These are phyloP conservation scores for Siphlonurus alternatus DNA, from an alignment of 2,888 invertebrate genomes.

Conservation along the genomic window DNA sequence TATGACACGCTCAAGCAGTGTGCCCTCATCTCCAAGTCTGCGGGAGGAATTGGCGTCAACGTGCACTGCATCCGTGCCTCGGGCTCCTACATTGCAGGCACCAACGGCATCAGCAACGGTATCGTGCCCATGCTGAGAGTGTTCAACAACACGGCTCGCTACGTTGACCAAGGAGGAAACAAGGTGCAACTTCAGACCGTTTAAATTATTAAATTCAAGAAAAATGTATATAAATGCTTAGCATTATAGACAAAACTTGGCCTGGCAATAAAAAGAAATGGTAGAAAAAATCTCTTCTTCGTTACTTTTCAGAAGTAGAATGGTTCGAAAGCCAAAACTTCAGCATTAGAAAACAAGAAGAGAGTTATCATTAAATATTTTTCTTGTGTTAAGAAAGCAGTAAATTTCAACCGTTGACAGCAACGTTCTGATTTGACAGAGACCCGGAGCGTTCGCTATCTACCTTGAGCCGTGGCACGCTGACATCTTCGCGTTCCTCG, in stretches of 20 bases:
- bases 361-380: too few relatives aligned
- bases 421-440: conserved; percentile 22
- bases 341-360: too few relatives aligned
- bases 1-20: conserved; percentile 83
- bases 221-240: background rate
- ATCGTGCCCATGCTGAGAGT: conserved; percentile 90
- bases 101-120: conserved; percentile 89
- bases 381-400: background rate
- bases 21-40: conserved; percentile 89
- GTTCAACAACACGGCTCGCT: conserved; percentile 88
- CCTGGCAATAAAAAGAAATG: too few relatives aligned
- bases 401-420: background rate
- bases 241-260: background rate
- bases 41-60: conserved; percentile 94
- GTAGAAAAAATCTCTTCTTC: too few relatives aligned
- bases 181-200: conserved; percentile 32
- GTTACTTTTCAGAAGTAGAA: too few relatives aligned
- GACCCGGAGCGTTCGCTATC: conserved; percentile 94
- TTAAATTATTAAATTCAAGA: background rate
- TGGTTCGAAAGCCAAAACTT: too few relatives aligned
- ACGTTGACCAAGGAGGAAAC: conserved; percentile 96
- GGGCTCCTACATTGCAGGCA: conserved; percentile 83
- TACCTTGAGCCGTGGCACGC: conserved; percentile 99
- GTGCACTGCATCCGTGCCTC: conserved; percentile 88
- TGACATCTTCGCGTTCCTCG: conserved; percentile 88